Evolutionary conservation across 2,797 vertebrate species (phyloP).

Genomic region (Podarcis siculus): DNA sequence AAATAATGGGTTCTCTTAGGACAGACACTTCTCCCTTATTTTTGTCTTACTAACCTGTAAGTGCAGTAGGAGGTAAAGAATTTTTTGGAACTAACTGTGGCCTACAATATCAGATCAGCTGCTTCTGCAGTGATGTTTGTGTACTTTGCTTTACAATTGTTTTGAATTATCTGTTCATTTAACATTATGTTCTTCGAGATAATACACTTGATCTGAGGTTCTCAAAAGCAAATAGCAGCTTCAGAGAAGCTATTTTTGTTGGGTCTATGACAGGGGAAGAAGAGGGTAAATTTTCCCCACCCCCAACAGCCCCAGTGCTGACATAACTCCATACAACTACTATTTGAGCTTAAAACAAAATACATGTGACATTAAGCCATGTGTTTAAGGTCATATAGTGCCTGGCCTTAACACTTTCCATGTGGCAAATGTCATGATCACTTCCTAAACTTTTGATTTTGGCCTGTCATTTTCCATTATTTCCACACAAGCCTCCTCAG

Average conservation of each 20-base stretch:
- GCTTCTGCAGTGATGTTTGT: neutral
- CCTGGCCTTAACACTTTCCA: neutral
- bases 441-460: constrained; percentile 11
- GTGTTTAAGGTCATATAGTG: neutral
- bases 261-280: neutral
- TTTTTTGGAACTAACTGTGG: neutral
- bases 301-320: neutral
- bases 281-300: neutral
- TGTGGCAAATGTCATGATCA: neutral
- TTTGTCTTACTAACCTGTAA: neutral
- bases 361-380: neutral
- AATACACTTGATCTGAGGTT: neutral
- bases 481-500: neutral
- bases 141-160: neutral
- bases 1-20: neutral
- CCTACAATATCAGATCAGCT: neutral
- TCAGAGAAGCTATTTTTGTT: neutral
- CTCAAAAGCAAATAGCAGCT: neutral
- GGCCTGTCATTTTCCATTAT: constrained; percentile 23
- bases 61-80: neutral
- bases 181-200: neutral
- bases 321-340: neutral
- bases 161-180: neutral
- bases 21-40: neutral
- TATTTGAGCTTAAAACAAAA: neutral